A percentile compares a stretch with the other conserved stretches of the same genome.
Conservation (phyloP, 2,113 vertebrate species). For the Chlamydotis undulata region DNA sequence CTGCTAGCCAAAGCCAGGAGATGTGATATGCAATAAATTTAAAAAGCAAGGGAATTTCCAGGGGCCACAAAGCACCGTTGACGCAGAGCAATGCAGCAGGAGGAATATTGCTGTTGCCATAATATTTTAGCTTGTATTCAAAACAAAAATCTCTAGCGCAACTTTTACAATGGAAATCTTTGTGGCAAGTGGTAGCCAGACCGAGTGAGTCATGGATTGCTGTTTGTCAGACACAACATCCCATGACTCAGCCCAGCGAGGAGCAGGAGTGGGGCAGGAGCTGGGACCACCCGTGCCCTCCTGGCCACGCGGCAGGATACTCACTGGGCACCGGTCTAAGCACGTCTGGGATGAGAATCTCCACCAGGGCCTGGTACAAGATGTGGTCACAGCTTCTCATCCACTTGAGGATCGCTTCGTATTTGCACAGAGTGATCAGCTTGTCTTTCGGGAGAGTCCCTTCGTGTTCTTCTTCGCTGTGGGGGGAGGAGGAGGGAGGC, state of each 20-base stretch:
- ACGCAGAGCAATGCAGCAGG: neutral
- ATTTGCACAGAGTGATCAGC: conserved; percentile 90
- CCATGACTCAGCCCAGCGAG: neutral
- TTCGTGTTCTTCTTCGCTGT: conserved; percentile 83
- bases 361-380: conserved; percentile 96
- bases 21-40: neutral
- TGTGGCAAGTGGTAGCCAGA: neutral
- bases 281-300: accelerated
- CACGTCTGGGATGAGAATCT: conserved; percentile 96
- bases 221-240: neutral
- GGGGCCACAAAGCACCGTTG: accelerated
- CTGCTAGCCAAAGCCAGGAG: neutral
- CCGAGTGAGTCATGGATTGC: accelerated
- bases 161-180: neutral
- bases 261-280: neutral
- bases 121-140: neutral
- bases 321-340: conserved; percentile 95
- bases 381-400: conserved; percentile 97
- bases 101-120: neutral
- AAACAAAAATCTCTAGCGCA: neutral
- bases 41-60: neutral
- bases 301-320: neutral
- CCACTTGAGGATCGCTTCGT: conserved; percentile 89
- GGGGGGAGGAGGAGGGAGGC: neutral
- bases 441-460: conserved; percentile 85